Evolutionary conservation across 2,797 vertebrate genomes (phyloP), one percentile per base, ranked within the genome.

Genomic region (Acomys russatus): DNA sequence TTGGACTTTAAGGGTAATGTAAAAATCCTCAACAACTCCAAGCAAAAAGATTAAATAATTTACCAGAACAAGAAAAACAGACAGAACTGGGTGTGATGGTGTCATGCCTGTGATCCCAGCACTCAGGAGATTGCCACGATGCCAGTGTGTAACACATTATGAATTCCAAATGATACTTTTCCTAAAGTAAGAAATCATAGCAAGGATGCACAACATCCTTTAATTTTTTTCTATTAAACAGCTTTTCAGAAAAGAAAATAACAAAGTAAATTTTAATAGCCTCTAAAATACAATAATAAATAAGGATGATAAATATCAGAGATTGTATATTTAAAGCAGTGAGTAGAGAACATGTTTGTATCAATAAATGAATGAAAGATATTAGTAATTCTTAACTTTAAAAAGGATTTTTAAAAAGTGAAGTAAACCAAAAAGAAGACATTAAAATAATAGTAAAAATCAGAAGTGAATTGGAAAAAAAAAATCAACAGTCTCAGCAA

Each of bases 401-500:
- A 90, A 33, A 74, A 79, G 33, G 70, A 83, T 44, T 44, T 44
- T 44, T 33, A 44, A 80, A 83, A 87, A 95, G 76, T 44, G 28
- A 89, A 90, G 70, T 71, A 3, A 78, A 64, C 15, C 38, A 35
- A 92, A 94, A 83, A 66, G 88, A 18, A 54, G 91, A 77, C 28
- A 38, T 51, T 22, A 74, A 74, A 80, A 80, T 18, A 61, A 83
- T 35, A 71, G 35, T 71, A 35, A 87, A 92, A 76, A 44, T 9
- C 54, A 95, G 74, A 95, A 63, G 64, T 35, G 9, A 94, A 88
- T 61, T 91, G 63, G 38, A 23, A 28, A 94, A 87, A 78, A 68
- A n/a, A 49, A 44, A n/a, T n/a, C n/a, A n/a, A n/a, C n/a, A n/a
- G n/a, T n/a, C n/a, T 35, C 49, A 15, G 88, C 44, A 89, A 91